phyloP scores from a whole-genome alignment of 1,140 invertebrate species.

The Nephila pilipes region DNA sequence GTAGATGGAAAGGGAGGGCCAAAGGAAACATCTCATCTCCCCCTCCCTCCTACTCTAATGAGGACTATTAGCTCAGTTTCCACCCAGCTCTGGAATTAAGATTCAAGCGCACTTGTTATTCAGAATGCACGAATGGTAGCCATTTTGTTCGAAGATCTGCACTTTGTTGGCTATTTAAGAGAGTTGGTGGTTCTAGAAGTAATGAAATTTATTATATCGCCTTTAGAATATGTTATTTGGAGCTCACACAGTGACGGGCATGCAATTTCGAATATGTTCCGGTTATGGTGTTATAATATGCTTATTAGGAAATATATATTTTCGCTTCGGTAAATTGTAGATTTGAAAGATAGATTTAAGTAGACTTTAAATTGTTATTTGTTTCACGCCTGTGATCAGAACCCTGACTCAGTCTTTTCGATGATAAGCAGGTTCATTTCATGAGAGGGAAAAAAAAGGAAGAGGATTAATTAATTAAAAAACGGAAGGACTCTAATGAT shows the following conservation, averaged over 20 bases:
- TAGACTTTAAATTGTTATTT: no score
- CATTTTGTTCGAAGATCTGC: background rate
- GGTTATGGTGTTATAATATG: no score
- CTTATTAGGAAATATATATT: no score
- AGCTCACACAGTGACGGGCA: background rate
- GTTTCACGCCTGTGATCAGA: no score
- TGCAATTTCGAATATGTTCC: background rate
- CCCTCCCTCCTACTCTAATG: background rate
- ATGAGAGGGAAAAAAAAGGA: no score
- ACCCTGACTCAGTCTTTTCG: no score
- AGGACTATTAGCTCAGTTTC: slow-evolving; percentile 23
- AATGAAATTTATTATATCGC: background rate
- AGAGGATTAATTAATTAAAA: no score
- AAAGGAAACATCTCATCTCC: background rate
- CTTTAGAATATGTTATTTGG: background rate
- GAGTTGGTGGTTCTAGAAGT: background rate
- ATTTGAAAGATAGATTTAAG: no score
- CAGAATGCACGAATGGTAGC: background rate
- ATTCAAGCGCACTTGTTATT: background rate
- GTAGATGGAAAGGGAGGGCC: background rate
- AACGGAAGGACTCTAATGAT: no score
- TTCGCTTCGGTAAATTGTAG: no score
- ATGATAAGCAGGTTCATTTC: no score
- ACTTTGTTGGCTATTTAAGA: background rate
- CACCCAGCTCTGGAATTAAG: slow-evolving; percentile 14